Conservation (phyloP, 2,797 vertebrate species). For the Urocyon cinereoargenteus region DNA sequence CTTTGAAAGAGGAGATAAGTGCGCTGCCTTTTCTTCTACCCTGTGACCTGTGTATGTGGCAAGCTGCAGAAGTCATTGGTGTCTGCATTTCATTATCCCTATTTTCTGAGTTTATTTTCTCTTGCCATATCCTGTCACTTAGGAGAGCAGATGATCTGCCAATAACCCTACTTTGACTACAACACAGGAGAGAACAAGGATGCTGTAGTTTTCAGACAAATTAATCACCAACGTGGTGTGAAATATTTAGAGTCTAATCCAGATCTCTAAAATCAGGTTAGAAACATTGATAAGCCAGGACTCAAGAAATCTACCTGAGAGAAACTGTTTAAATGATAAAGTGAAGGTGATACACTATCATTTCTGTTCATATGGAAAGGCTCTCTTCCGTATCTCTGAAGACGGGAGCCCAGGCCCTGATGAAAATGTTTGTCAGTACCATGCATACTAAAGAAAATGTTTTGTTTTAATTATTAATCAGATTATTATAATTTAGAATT, state of each 20-base stretch:
- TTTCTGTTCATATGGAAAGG: not conserved
- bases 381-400: slow-evolving; percentile 43
- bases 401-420: not conserved
- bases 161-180: not conserved
- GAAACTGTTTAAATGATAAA: slow-evolving; percentile 27
- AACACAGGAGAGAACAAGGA: not conserved
- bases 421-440: not conserved
- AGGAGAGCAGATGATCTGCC: slow-evolving; percentile 9
- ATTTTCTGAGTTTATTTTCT: not conserved
- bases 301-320: slow-evolving; percentile 27
- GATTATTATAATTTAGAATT: slow-evolving; percentile 31
- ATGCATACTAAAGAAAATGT: not conserved
- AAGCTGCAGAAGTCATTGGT: not conserved
- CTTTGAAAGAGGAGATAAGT: not conserved
- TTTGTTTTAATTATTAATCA: slow-evolving; percentile 28
- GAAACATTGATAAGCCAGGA: slow-evolving; percentile 48
- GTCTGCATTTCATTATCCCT: not conserved
- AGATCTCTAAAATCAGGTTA: slow-evolving; percentile 52
- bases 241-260: slow-evolving; percentile 48
- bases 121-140: not conserved
- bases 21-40: not conserved
- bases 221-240: not conserved
- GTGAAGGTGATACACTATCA: not conserved
- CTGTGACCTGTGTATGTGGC: accelerated
- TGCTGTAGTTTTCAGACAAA: not conserved